Evolutionary conservation across 2,888 invertebrate species (phyloP).

Genomic region (Pyralis farinalis): DNA sequence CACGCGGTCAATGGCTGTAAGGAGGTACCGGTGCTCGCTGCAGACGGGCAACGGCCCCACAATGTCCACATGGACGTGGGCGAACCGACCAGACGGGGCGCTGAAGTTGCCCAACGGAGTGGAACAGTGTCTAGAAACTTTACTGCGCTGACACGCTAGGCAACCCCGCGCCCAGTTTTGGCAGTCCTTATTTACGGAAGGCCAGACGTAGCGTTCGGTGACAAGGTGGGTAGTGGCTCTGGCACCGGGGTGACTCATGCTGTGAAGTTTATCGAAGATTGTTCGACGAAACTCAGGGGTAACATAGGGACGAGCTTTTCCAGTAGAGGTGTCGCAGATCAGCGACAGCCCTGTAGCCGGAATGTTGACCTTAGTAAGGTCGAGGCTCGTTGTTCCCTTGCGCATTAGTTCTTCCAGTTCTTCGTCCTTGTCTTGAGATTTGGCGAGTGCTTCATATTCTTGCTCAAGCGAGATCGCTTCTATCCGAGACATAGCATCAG

Average conservation of each 20-base stretch:
- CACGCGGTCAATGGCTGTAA: conserved; percentile 32
- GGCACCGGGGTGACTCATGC: conserved; percentile 20
- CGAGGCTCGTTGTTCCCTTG: conserved; percentile 8
- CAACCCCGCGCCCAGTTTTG: conserved; percentile 33
- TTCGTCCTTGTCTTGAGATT: conserved; percentile 13
- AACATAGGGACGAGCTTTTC: conserved; percentile 16
- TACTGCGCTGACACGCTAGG: conserved; percentile 31
- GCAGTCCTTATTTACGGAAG: conserved; percentile 32
- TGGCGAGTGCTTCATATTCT: conserved; percentile 13
- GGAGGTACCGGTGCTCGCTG: conserved; percentile 17
- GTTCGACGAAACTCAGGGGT: conserved; percentile 9
- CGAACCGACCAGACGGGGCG: conserved; percentile 15
- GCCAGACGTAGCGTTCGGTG: conserved; percentile 41
- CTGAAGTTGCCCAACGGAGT: conserved; percentile 16
- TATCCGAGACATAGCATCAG: conserved; percentile 25
- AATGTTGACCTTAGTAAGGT: conserved; percentile 10
- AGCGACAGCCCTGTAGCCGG: conserved; percentile 14
- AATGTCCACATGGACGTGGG: conserved; percentile 44
- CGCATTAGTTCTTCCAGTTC: conserved; percentile 11
- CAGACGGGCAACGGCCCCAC: conserved; percentile 25
- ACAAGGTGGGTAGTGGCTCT: conserved; percentile 23
- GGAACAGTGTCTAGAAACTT: conserved; percentile 16
- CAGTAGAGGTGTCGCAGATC: conserved; percentile 17
- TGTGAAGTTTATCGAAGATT: conserved; percentile 16
- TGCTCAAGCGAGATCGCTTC: conserved; percentile 16